These are phyloP conservation scores for Clinocottus analis DNA, from an alignment of 2,113 vertebrate species.

Conservation along the genomic window DNA sequence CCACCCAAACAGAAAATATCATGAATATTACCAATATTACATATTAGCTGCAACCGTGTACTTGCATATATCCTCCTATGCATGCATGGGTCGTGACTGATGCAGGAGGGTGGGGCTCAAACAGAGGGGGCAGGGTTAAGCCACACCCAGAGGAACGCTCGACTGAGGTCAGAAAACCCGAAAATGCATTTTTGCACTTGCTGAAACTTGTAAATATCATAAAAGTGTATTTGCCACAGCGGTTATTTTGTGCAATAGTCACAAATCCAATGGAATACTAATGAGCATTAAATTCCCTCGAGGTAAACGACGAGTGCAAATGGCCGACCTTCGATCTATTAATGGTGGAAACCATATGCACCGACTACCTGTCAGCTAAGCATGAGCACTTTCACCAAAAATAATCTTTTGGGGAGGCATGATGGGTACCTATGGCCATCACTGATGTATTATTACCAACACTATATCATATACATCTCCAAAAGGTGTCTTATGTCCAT, in stretches of 20 bases:
- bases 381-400: background rate
- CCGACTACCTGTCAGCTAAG: background rate
- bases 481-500: background rate
- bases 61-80: background rate
- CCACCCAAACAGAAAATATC: background rate
- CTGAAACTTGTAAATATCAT: background rate
- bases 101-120: background rate
- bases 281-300: too few species aligned
- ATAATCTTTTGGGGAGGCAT: background rate
- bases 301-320: background rate
- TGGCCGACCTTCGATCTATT: background rate
- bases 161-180: background rate
- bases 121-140: background rate
- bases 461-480: background rate
- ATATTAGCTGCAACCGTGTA: background rate
- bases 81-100: background rate
- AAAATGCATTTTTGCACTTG: background rate
- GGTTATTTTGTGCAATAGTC: background rate
- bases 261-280: background rate
- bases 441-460: background rate
- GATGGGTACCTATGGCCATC: background rate
- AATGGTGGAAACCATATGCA: background rate
- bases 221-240: background rate
- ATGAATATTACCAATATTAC: background rate
- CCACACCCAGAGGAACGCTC: too few species aligned